Evolutionary conservation across 2,888 invertebrate species (phyloP), one percentile per base, ranked within the genome.

Genomic region (Carcina quercana): DNA sequence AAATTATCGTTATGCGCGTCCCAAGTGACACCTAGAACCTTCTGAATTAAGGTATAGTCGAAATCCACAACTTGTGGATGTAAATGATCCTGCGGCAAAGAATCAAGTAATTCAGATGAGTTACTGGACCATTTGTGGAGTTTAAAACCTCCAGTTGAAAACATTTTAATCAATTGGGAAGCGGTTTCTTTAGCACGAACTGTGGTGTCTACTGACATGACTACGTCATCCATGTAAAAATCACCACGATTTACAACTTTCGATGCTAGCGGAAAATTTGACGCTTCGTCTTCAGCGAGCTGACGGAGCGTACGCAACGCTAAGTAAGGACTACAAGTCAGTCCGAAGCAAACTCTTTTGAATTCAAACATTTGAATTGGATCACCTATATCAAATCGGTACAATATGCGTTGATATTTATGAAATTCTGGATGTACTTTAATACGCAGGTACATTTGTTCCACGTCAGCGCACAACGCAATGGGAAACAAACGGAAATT

Each of bases 291-390:
- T 5, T 2, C 5, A n/a, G 13, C 13, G 8, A 27, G 13, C 8
- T 35, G 32, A 6, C 32, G 35, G 6, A 38, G 15, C 8, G 34
- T 34, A 5, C 35, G 32, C 37, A 40, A 37, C 5, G 37, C 40
- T 5, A 37, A 10, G 13, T 15, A 40, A 14, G 35, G 34, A 11
- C 42, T 40, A 22, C 22, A 30, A 13, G 31, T 37, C 14, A 37
- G 21, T 17, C 40, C 37, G 13, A 37, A 37, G 2, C 33, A 27
- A 21, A 40, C 17, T 11, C 34, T 13, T 32, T 28, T 29, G n/a
- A 35, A 38, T 7, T 27, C 8, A 29, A 32, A 37, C 11, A 28
- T 31, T 3, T 19, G 22, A 2, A 35, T 28, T 8, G n/a, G 7
- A 15, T 36, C 32, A 10, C 17, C 21, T 7, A 14, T 28, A 20